Evolutionary conservation across 2,797 vertebrate species (phyloP).

Genomic region (Characodon lateralis): DNA sequence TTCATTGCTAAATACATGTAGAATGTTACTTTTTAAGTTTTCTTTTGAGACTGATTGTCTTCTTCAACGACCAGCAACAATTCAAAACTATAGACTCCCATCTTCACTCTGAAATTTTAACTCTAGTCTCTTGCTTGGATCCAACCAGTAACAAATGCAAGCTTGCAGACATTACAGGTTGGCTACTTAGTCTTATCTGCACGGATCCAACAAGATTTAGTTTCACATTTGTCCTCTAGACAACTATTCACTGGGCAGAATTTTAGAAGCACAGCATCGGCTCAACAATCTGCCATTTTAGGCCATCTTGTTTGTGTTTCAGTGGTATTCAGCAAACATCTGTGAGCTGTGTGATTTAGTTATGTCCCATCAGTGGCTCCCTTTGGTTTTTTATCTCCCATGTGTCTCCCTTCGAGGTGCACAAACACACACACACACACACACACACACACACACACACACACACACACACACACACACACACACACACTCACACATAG

Average conservation of each 20-base stretch:
- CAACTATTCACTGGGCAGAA: conserved; percentile 36
- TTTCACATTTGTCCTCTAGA: conserved; percentile 44
- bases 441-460: conserved; percentile 32
- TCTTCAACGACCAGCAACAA: background rate
- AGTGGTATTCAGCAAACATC: conserved; percentile 68
- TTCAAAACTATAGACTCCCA: background rate
- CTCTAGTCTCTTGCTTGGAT: background rate
- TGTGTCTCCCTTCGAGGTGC: conserved; percentile 53
- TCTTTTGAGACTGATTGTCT: too few species aligned
- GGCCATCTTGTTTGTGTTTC: conserved; percentile 45
- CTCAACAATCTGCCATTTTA: conserved; percentile 44
- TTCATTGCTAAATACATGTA: too few species aligned
- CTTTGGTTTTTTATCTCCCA: conserved; percentile 57
- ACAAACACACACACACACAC: background rate
- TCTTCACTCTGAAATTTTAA: background rate
- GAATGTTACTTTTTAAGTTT: too few species aligned
- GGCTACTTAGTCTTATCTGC: conserved; percentile 2
- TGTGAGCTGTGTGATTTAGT: conserved; percentile 67
- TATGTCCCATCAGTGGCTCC: conserved; percentile 67
- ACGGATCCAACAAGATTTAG: conserved; percentile 51
- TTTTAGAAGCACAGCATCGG: conserved; percentile 20
- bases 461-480: conserved; percentile 18
- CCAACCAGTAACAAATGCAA: background rate
- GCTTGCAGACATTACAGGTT: background rate
- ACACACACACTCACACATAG: conserved; percentile 29